Evolutionary conservation across 2,797 vertebrate genomes (phyloP), one percentile per base, ranked within the genome.

Genomic region (Erpetoichthys calabaricus): DNA sequence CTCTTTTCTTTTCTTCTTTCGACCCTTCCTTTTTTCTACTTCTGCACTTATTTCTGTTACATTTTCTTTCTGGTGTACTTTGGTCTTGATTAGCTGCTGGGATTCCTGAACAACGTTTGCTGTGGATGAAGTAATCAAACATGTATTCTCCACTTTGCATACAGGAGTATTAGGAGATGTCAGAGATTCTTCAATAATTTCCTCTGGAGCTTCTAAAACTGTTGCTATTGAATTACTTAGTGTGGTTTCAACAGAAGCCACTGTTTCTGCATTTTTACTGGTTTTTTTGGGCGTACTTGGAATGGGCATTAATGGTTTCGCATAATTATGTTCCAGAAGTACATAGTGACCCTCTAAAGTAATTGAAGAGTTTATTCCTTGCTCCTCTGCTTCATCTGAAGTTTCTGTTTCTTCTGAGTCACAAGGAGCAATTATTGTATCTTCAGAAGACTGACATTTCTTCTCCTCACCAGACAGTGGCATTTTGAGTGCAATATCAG

Each of bases 191-290:
- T 83, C 86, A 42, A 94, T 89, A 2, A 93, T 86, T 73, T 90
- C 91, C 75, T 95, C 92, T 0, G 91, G 91, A 0, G 91, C 91
- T 70, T 94, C 91, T 53, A 92, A 77, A 46, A 94, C 88, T 4
- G 87, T 88, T 4, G 87, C 82, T 7, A 85, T 81, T 7, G 75
- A 44, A 56, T 73, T 70, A 59, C 82, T 82, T 70, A 86, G 8
- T 77, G 63, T 86, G 84, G n/a, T n/a, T n/a, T n/a, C n/a, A n/a
- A 0, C 56, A 45, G 44, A 41, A 41, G 80, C 64, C 58, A 83
- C 59, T 51, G 81, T 68, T 52, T 56, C 79, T 78, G 25, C 69
- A 75, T 47, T 68, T 81, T 41, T 3, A 58, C 51, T 45, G 62
- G 71, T 72, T 63, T 65, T 77, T 70, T 65, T 83, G 62, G 57